These are phyloP conservation scores for Valencia hispanica DNA, from an alignment of 2,797 vertebrate genomes.

Conservation along the genomic window DNA sequence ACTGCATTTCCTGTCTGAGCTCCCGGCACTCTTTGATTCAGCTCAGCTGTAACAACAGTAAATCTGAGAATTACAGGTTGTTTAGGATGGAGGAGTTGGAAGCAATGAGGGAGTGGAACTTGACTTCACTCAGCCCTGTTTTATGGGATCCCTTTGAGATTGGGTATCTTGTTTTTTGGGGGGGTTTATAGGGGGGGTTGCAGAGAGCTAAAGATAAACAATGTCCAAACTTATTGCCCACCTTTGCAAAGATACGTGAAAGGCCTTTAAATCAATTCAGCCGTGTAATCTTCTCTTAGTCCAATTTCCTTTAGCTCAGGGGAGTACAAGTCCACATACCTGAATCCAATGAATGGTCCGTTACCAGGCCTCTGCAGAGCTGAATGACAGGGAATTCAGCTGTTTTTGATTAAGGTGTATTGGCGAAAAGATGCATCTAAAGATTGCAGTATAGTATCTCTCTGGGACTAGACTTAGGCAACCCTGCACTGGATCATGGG, in stretches of 20 bases:
- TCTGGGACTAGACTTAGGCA: too few relatives aligned
- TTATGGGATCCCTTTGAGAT: conserved; percentile 20
- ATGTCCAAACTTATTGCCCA: background rate
- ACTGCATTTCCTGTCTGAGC: conserved; percentile 67
- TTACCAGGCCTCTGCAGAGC: too few relatives aligned
- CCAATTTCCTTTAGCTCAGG: background rate
- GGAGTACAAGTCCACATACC: background rate
- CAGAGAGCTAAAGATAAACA: background rate
- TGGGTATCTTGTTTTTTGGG: conserved; percentile 4
- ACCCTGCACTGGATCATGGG: too few relatives aligned
- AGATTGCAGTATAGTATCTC: background rate
- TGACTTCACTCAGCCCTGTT: conserved; percentile 41
- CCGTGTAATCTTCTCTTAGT: background rate
- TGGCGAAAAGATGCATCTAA: background rate
- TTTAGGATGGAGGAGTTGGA: conserved; percentile 53
- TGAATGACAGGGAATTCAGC: too few relatives aligned
- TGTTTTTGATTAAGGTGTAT: too few relatives aligned
- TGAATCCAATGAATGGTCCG: background rate
- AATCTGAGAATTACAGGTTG: conserved; percentile 71
- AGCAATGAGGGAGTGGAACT: conserved; percentile 32
- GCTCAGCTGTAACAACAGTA: conserved; percentile 78
- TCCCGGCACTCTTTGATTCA: conserved; percentile 69
- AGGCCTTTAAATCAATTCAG: background rate
- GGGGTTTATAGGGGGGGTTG: too few relatives aligned
- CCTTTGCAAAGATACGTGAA: background rate